phyloP scores from a whole-genome alignment of 2,888 invertebrate species.

The Zaprionus lineosus region DNA sequence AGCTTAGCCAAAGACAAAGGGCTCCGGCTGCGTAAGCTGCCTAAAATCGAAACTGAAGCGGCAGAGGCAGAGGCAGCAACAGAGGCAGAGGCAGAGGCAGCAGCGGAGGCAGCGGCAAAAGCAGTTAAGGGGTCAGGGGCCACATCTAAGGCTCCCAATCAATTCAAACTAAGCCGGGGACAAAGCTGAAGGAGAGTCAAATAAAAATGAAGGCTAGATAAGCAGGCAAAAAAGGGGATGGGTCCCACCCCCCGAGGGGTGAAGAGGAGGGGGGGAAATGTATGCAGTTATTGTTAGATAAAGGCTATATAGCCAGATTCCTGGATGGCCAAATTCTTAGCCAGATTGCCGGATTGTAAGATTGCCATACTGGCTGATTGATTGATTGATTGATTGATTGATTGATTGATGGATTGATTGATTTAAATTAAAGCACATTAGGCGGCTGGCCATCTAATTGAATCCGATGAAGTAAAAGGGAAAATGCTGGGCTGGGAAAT shows the following conservation, averaged over 20 bases:
- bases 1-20: conserved; percentile 67
- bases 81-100: conserved; percentile 11
- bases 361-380: too few species aligned
- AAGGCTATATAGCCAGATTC: too few species aligned
- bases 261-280: conserved; percentile 12
- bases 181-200: conserved; percentile 41
- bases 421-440: conserved; percentile 76
- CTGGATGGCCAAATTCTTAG: too few species aligned
- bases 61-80: conserved; percentile 15
- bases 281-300: conserved; percentile 22
- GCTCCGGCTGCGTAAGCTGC: conserved; percentile 51
- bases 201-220: conserved; percentile 59
- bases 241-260: too few species aligned
- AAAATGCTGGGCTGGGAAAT: too few species aligned
- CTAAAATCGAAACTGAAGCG: conserved; percentile 51
- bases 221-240: too few species aligned
- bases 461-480: conserved; percentile 57
- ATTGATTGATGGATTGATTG: conserved; percentile 71
- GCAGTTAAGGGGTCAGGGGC: conserved; percentile 27
- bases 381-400: too few species aligned
- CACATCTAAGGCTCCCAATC: conserved; percentile 37
- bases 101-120: not conserved
- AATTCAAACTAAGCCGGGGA: conserved; percentile 53
- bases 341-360: too few species aligned
- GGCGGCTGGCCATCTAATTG: conserved; percentile 66